These are phyloP conservation scores for Pangasius macronema DNA, from an alignment of 2,797 vertebrate genomes.

Conservation along the genomic window DNA sequence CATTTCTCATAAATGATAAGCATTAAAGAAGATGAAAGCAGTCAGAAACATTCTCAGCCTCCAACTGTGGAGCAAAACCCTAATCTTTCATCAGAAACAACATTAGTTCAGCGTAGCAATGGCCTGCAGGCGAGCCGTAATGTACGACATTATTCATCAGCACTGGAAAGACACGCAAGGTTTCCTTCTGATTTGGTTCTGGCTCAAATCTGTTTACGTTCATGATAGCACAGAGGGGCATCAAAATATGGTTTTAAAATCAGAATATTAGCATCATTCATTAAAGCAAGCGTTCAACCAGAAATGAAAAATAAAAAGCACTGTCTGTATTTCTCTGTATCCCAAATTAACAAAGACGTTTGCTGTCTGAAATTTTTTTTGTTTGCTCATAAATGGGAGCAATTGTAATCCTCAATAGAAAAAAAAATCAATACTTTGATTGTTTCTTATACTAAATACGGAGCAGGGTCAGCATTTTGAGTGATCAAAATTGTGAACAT, in stretches of 20 bases:
- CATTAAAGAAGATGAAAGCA: slow-evolving; percentile 33
- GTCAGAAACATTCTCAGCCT: slow-evolving; percentile 28
- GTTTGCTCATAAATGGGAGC: background rate
- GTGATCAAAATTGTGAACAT: too few relatives aligned
- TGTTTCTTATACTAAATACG: background rate
- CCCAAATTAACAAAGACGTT: background rate
- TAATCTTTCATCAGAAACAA: slow-evolving; percentile 39
- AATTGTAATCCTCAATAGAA: background rate
- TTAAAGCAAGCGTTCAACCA: background rate
- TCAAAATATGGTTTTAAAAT: background rate
- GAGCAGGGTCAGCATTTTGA: background rate
- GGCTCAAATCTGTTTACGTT: background rate
- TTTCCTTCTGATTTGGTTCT: background rate
- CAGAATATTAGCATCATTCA: background rate
- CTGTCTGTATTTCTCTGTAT: background rate
- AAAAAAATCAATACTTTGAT: background rate
- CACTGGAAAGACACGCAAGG: background rate
- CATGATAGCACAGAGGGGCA: background rate
- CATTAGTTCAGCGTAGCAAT: slow-evolving; percentile 25
- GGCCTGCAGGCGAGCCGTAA: slow-evolving; percentile 31
- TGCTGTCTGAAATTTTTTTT: background rate
- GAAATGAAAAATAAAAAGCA: background rate
- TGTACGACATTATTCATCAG: slow-evolving; percentile 31
- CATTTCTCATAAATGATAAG: slow-evolving; percentile 43
- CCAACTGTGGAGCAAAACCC: slow-evolving; percentile 30